Evolutionary conservation across 2,113 vertebrate species (phyloP).

Genomic region (Cavia porcellus): DNA sequence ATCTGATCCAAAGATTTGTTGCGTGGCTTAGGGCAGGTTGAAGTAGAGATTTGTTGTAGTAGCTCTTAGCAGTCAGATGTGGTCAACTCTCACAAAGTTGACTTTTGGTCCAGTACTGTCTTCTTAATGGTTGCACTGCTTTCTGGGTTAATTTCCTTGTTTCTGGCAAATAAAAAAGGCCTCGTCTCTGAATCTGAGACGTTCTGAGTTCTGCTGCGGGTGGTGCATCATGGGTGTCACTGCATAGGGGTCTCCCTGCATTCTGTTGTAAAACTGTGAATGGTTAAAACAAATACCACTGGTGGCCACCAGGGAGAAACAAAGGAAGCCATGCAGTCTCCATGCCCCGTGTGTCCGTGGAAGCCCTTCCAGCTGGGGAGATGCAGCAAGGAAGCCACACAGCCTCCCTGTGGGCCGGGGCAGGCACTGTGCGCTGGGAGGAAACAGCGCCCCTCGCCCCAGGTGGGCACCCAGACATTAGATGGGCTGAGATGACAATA

Average conservation of each 20-base stretch:
- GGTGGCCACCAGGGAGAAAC: no score
- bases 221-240: conserved; percentile 5
- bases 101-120: not conserved
- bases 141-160: not conserved
- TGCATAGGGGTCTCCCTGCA: not conserved
- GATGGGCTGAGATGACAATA: no score
- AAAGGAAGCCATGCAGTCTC: no score
- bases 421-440: no score
- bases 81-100: not conserved
- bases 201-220: conserved; percentile 39
- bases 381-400: no score
- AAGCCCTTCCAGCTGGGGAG: no score
- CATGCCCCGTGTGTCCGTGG: no score
- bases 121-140: not conserved
- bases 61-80: not conserved
- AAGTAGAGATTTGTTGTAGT: not conserved
- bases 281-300: conserved; percentile 25
- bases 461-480: no score
- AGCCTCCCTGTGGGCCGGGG: no score
- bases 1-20: no score
- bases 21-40: not conserved
- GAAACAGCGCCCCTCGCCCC: no score
- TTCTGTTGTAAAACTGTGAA: conserved; percentile 25
- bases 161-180: not conserved
- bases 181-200: conserved; percentile 4